Base-by-base conservation (phyloP, 2,113 vertebrate species). In the Cochlearius cochlearius region DNA sequence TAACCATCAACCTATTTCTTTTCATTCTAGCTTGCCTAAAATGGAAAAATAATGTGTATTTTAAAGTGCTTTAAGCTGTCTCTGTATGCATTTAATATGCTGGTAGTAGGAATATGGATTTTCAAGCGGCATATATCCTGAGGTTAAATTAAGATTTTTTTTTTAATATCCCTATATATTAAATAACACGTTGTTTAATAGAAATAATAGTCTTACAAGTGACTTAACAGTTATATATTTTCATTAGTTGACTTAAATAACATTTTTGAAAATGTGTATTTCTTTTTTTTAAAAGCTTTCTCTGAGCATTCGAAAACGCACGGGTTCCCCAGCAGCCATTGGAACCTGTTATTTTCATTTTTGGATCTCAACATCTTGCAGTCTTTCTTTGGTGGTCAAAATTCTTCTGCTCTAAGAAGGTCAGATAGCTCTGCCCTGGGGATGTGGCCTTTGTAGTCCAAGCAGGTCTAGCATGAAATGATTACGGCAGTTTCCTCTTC, bases 1-100 rank as follows among this genome's bases (percentile, higher is more conserved):
- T 95, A 95, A 96, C 89, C 72, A 68, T 90, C 84, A 90, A 39
- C 67, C 45, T 88, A 92, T 93, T 94, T 95, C 19, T 86, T 96
- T 87, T 83, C n/a, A 25, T 76, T 79, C 63, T 67, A 56, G 36
- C 88, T 91, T 96, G 50, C 71, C 90, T 93, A 90, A 96, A 96
- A 93, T 80, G 91, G 82, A 81, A 93, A 96, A 96, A 84, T 75
- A 71, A 50, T 15, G 43, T 64, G 5, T n/a, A 19, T 94, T 94
- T 93, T 80, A 77, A 94, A 92, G 86, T 72, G 68, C 53, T 90
- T 94, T 68, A 81, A 91, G 32, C 63, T 82, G 56, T 80, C 53
- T 96, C 58, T 72, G 58, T 86, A 32, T 76, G 15, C 56, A 45
- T 96, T 96, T 96, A 92, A 67, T 92, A 85, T 89, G 32, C 50